phyloP scores from a whole-genome alignment of 2,113 vertebrate species.

The Pagrus major region DNA sequence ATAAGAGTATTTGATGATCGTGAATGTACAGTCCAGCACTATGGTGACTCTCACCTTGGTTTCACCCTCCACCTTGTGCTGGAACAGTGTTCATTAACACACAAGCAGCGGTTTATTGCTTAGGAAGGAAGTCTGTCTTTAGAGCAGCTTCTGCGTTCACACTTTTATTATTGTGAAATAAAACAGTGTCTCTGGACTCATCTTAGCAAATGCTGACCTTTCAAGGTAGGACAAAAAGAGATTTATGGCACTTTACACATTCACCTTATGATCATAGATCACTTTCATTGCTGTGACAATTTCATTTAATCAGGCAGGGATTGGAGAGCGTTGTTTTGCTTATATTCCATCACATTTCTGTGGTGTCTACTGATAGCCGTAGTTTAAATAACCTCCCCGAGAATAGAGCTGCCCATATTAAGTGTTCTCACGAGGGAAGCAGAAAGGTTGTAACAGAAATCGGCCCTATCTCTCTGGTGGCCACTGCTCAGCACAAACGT shows the following conservation, averaged over 20 bases:
- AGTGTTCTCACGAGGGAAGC: slow-evolving; percentile 48
- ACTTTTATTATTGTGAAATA: slow-evolving; percentile 63
- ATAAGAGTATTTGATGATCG: not conserved
- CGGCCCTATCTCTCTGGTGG: slow-evolving; percentile 60
- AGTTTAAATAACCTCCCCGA: slow-evolving; percentile 51
- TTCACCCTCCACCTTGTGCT: not conserved
- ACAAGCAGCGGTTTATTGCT: slow-evolving; percentile 47
- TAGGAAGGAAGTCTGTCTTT: slow-evolving; percentile 39
- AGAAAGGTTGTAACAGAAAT: slow-evolving; percentile 62
- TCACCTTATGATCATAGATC: slow-evolving; percentile 77
- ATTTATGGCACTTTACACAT: slow-evolving; percentile 82
- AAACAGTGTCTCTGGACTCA: slow-evolving; percentile 59
- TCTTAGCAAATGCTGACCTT: slow-evolving; percentile 80
- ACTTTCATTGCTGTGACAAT: slow-evolving; percentile 72
- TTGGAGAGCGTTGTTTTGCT: slow-evolving; percentile 55
- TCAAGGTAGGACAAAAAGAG: slow-evolving; percentile 78
- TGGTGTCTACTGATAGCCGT: slow-evolving; percentile 50
- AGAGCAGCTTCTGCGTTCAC: slow-evolving; percentile 48
- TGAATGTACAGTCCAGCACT: not conserved
- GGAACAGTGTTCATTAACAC: slow-evolving; percentile 43
- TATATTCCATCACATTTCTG: slow-evolving; percentile 47
- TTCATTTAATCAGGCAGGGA: slow-evolving; percentile 72
- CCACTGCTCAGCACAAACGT: slow-evolving; percentile 59
- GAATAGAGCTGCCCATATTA: slow-evolving; percentile 52
- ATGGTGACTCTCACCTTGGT: slow-evolving; percentile 44